Evolutionary conservation across 2,113 vertebrate species (phyloP).

Genomic region (Maccullochella peelii): DNA sequence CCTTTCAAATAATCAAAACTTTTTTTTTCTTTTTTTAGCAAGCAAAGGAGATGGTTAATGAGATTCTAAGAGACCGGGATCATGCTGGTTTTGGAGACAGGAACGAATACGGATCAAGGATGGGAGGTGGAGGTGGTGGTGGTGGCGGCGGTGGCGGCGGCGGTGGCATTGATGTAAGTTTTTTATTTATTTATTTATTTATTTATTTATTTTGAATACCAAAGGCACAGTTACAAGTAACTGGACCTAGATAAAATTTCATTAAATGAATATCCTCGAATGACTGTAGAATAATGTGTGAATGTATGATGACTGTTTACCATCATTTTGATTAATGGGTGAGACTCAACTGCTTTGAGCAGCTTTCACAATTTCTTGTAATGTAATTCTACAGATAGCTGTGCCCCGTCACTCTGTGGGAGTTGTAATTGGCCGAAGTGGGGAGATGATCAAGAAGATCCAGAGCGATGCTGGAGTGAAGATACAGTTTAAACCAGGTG

Average conservation of each 20-base stretch:
- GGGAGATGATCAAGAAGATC: slow-evolving; percentile 97
- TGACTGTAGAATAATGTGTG: neutral
- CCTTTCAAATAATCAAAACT: neutral
- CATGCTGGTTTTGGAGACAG: slow-evolving; percentile 89
- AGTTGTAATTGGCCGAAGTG: slow-evolving; percentile 91
- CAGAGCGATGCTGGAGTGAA: slow-evolving; percentile 93
- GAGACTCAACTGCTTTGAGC: neutral
- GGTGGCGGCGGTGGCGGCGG: slow-evolving; percentile 74
- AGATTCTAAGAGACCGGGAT: slow-evolving; percentile 91
- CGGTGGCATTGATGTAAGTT: slow-evolving; percentile 82
- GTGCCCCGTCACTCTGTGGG: slow-evolving; percentile 94
- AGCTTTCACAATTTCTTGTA: neutral
- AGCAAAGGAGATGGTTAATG: slow-evolving; percentile 96
- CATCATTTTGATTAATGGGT: neutral
- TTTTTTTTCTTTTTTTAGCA: slow-evolving; percentile 80
- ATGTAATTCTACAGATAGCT: slow-evolving; percentile 84
- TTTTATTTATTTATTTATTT: no score
- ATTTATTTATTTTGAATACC: no score
- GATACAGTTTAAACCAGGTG: slow-evolving; percentile 96
- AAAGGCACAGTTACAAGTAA: neutral
- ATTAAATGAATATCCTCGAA: neutral
- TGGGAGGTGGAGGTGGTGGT: slow-evolving; percentile 81
- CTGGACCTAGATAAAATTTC: neutral
- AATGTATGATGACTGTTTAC: neutral
- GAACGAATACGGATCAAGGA: slow-evolving; percentile 89